Evolutionary conservation across 2,888 invertebrate genomes (phyloP).

Genomic region (Ochlodes sylvanus): DNA sequence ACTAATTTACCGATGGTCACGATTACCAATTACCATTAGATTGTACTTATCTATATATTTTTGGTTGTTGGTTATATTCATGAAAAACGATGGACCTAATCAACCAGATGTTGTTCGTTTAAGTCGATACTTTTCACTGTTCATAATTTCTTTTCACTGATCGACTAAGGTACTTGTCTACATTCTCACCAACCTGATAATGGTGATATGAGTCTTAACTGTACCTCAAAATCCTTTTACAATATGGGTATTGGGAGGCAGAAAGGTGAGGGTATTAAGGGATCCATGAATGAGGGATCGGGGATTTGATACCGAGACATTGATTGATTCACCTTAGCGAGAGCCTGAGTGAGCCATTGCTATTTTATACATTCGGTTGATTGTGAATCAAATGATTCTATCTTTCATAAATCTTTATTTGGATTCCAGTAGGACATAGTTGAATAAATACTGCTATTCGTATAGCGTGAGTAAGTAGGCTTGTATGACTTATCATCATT

Average conservation of each 20-base stretch:
- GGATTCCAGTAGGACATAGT: neutral
- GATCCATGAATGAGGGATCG: conserved; percentile 54
- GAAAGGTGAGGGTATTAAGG: conserved; percentile 47
- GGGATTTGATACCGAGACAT: conserved; percentile 56
- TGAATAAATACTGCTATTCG: too few relatives aligned
- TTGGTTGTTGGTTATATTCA: too few relatives aligned
- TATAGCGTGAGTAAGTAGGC: too few relatives aligned
- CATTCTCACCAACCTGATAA: neutral
- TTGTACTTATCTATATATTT: too few relatives aligned
- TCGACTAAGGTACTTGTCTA: too few relatives aligned
- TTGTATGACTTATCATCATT: too few relatives aligned
- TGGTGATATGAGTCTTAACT: neutral
- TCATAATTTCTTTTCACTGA: too few relatives aligned
- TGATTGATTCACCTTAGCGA: conserved; percentile 63
- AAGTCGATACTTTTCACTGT: too few relatives aligned
- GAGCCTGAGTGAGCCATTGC: conserved; percentile 8
- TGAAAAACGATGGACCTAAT: too few relatives aligned
- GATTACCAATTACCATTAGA: too few relatives aligned
- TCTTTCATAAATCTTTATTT: conserved; percentile 6
- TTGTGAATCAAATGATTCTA: conserved; percentile 1
- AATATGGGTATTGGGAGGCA: conserved; percentile 40
- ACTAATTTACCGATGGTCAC: too few relatives aligned
- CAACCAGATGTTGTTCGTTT: too few relatives aligned
- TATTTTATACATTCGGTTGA: conserved; percentile 1
- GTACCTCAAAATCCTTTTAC: conserved; percentile 10